Evolutionary conservation across 2,113 vertebrate species (phyloP).

Genomic region (Brachionichthys hirsutus): DNA sequence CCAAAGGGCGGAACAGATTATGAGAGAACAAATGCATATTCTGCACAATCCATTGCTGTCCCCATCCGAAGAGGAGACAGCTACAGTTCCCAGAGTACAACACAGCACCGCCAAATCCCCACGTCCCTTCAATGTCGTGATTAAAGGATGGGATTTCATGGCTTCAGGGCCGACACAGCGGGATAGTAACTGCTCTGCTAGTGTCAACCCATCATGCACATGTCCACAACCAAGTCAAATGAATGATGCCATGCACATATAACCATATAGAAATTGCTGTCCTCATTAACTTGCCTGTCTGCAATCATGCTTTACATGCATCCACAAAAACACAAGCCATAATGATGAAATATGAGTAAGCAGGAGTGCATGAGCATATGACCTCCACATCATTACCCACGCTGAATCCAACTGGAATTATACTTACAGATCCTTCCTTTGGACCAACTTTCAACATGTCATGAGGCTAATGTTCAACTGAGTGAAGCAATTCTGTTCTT

Average conservation of each 20-base stretch:
- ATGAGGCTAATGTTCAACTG: conserved; percentile 8
- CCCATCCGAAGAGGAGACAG: conserved; percentile 32
- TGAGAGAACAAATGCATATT: conserved; percentile 55
- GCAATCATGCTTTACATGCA: not conserved
- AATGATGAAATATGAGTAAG: not conserved
- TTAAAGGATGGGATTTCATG: conserved; percentile 40
- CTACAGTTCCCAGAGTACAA: conserved; percentile 7
- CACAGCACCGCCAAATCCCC: not conserved
- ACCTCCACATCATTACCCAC: conserved; percentile 23
- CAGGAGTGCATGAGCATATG: not conserved
- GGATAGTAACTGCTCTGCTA: conserved; percentile 25
- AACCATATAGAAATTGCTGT: conserved; percentile 2
- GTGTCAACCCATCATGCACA: conserved; percentile 18
- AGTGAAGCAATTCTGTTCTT: not conserved
- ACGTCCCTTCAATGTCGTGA: conserved; percentile 8
- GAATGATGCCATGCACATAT: conserved; percentile 13
- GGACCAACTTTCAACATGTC: not conserved
- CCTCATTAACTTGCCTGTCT: conserved; percentile 20
- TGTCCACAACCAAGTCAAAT: conserved; percentile 1
- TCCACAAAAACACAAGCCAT: conserved; percentile 1
- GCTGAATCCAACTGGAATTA: conserved; percentile 30
- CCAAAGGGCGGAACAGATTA: conserved; percentile 59
- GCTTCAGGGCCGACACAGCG: conserved; percentile 27
- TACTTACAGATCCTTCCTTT: not conserved
- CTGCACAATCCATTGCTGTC: conserved; percentile 13